Conservation (phyloP, 2,888 invertebrate species). For the Chrysolina americana region DNA sequence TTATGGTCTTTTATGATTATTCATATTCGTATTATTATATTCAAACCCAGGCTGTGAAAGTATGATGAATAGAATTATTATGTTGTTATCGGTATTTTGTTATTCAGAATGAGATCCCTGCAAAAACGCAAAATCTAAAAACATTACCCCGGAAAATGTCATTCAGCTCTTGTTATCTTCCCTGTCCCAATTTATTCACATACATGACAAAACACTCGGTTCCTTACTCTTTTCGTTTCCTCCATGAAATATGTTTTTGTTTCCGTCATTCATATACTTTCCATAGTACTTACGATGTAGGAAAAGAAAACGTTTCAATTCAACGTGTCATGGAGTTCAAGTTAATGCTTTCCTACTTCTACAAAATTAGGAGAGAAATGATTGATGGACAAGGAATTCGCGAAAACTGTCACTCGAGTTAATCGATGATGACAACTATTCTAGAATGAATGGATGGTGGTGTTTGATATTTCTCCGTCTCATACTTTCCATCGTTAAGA, state of each 20-base stretch:
- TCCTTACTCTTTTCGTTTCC: background rate
- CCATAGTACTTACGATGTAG: background rate
- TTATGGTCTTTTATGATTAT: no score
- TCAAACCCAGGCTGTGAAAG: no score
- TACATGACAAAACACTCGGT: background rate
- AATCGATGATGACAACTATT: slow-evolving; percentile 12
- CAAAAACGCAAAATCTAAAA: no score
- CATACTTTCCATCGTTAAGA: background rate
- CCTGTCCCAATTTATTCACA: background rate
- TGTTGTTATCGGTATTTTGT: no score
- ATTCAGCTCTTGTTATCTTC: no score
- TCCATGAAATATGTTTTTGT: no score
- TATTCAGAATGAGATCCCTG: no score
- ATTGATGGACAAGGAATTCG: slow-evolving; percentile 3
- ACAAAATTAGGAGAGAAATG: slow-evolving; percentile 6
- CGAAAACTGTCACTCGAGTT: slow-evolving; percentile 3
- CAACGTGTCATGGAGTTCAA: slow-evolving; percentile 1
- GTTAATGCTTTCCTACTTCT: background rate
- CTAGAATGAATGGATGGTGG: slow-evolving; percentile 6
- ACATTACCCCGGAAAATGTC: no score
- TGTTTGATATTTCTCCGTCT: background rate
- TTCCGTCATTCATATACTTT: background rate
- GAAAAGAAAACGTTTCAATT: background rate
- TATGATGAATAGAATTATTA: no score
- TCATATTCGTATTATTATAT: no score